phyloP scores from a whole-genome alignment of 2,888 invertebrate species.

The Seladonia tumulorum region DNA sequence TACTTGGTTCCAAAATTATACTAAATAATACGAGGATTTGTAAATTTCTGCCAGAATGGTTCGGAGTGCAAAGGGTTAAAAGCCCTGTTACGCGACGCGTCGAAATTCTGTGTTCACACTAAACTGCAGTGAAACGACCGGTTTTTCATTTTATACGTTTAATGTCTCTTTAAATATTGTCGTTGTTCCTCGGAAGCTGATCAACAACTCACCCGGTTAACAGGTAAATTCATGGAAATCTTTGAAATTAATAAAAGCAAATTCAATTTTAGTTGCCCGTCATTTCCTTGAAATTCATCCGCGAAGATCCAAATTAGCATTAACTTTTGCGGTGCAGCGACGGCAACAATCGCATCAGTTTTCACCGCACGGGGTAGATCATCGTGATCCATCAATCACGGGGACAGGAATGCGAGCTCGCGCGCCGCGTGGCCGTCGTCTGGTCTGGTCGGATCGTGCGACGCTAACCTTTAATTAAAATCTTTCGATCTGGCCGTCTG shows the following conservation, averaged over 20 bases:
- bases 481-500: constrained; percentile 50
- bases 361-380: background rate
- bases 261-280: no score
- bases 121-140: background rate
- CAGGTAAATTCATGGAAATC: no score
- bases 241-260: no score
- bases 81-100: background rate
- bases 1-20: no score
- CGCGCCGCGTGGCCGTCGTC: constrained; percentile 6
- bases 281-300: no score
- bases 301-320: background rate
- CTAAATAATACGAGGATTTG: no score
- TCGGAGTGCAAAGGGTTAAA: no score
- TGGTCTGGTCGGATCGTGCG: constrained; percentile 19
- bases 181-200: no score
- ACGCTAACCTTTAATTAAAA: constrained; percentile 67
- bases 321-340: background rate
- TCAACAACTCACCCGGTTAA: no score
- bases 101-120: background rate
- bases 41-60: no score
- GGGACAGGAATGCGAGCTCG: background rate
- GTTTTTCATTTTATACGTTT: background rate
- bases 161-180: no score
- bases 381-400: constrained; percentile 2
- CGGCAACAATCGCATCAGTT: background rate